Conservation (phyloP, 2,113 vertebrate genomes). For the Neoarius graeffei region DNA sequence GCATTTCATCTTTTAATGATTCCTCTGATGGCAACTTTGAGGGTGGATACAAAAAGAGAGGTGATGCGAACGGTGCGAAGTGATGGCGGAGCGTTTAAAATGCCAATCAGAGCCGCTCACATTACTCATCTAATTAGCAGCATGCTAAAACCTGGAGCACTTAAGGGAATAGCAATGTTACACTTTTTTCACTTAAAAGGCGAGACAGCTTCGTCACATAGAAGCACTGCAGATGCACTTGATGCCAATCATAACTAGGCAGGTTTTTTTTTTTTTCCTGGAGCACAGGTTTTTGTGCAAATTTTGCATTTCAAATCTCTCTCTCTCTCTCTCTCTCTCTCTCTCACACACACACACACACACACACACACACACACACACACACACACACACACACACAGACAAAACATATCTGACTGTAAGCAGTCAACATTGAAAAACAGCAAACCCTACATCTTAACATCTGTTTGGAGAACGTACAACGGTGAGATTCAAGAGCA, state of each 20-base stretch:
- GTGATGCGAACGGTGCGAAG: conserved; percentile 67
- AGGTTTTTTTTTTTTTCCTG: conserved; percentile 34
- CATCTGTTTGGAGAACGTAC: background rate
- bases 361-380: background rate
- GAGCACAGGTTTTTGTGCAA: conserved; percentile 25
- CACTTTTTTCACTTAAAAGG: conserved; percentile 88
- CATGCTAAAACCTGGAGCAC: conserved; percentile 87
- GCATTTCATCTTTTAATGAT: conserved; percentile 95
- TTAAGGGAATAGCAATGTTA: conserved; percentile 88
- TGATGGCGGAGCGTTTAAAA: conserved; percentile 90
- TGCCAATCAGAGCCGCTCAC: conserved; percentile 91
- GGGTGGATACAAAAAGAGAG: conserved; percentile 81
- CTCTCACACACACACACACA: background rate
- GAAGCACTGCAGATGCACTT: conserved; percentile 23
- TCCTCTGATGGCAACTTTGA: conserved; percentile 93
- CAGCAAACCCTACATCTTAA: conserved; percentile 6
- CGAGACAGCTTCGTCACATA: conserved; percentile 75
- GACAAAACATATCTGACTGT: conserved; percentile 25
- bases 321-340: no score
- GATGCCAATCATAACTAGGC: conserved; percentile 44
- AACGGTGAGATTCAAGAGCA: background rate
- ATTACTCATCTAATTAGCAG: conserved; percentile 89
- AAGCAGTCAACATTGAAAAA: conserved; percentile 21
- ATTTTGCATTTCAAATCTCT: conserved; percentile 15
- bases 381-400: background rate